Evolutionary conservation across 1,140 invertebrate genomes (phyloP).

Genomic region (Zophobas atratus): DNA sequence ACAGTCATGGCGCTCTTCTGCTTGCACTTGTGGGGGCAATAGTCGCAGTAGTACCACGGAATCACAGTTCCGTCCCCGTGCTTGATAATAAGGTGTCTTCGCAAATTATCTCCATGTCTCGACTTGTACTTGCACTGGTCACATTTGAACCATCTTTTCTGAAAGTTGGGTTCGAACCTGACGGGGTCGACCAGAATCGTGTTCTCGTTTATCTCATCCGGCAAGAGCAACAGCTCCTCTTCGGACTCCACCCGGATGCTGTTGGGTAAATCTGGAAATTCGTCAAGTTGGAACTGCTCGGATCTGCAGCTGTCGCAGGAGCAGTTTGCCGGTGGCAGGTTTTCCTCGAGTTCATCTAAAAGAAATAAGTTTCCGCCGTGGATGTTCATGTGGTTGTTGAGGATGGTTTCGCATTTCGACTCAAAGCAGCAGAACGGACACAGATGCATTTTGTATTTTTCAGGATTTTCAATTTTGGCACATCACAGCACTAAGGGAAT

Average conservation of each 20-base stretch:
- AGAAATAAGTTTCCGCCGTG: not conserved
- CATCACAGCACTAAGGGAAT: no score
- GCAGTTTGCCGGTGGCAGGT: not conserved
- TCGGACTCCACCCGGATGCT: not conserved
- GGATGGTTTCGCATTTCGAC: constrained; percentile 2
- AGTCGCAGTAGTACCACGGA: not conserved
- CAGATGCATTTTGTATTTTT: not conserved
- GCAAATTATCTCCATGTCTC: not conserved
- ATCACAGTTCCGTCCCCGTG: not conserved
- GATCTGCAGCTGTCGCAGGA: not conserved
- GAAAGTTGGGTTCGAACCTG: not conserved
- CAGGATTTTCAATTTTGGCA: not conserved
- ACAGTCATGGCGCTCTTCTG: constrained; percentile 1
- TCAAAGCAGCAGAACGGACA: constrained; percentile 11
- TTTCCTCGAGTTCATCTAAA: not conserved
- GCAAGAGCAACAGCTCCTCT: constrained; percentile 4
- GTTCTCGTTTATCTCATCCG: constrained; percentile 1
- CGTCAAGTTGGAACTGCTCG: not conserved
- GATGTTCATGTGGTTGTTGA: constrained; percentile 6
- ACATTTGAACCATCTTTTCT: constrained; percentile 13
- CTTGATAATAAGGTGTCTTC: not conserved
- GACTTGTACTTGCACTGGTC: constrained; percentile 6
- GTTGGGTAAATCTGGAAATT: not conserved
- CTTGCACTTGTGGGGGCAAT: constrained; percentile 11
- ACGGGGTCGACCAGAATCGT: constrained; percentile 9